Evolutionary conservation across 2,113 vertebrate genomes (phyloP), one percentile per base, ranked within the genome.

Genomic region (Lycaon pictus): DNA sequence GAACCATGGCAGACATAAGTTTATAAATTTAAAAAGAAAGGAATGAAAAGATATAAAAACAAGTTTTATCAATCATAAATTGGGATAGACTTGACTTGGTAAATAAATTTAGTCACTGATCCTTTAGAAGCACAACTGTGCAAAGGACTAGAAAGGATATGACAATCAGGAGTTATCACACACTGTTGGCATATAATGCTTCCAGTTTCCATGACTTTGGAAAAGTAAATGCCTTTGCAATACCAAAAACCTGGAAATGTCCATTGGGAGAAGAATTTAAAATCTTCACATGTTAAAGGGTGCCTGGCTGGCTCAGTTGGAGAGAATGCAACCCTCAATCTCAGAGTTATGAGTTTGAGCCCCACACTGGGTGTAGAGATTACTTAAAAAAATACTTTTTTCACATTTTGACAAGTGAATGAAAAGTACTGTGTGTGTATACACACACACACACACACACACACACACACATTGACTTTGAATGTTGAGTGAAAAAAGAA

Each of bases 21-120:
- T 56, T 92, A 71, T 2, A 23, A 96, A 56, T 62, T 86, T 96
- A 17, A 79, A 69, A 81, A 60, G 22, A 65, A 89, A 96, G 23
- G 1, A 89, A 58, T 88, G 2, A 76, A 48, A 72, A 53, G 13
- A 77, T 0, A 53, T 37, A 12, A 74, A 89, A 37, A 1, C 56
- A 93, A 79, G 11, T 0, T 63, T 81, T 72, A 82, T 72, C 16
- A 43, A 48, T 56, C 67, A 92, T 43, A 90, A 80, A 15, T 35
- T 93, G 62, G 25, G 3, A 60, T 71, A 58, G 15, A 71, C 35
- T 92, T 63, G 25, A 63, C 8, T 62, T 55, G 81, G 1, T 67
- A 16, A 8, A 62, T 79, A 35, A n/a, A 90, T 67, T 32, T 95
- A 37, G 11, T 79, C 8, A 92, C 9, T 87, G 48, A 62, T 35